Evolutionary conservation across 2,113 vertebrate species (phyloP).

Genomic region (Ceratotherium simum): DNA sequence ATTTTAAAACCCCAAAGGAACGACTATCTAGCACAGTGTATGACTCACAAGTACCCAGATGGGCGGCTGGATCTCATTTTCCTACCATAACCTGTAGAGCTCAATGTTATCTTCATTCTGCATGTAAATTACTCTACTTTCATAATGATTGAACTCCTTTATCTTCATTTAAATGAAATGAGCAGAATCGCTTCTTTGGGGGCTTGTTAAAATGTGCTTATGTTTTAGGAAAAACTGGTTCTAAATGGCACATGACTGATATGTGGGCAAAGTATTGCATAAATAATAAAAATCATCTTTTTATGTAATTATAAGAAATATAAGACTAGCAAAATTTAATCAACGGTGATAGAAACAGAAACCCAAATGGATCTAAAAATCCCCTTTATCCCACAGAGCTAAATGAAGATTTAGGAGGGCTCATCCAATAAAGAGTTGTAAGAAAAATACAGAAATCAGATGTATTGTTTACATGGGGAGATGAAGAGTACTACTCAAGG

Average conservation of each 20-base stretch:
- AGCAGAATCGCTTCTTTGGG: not conserved
- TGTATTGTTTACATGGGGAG: not conserved
- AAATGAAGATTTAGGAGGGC: not conserved
- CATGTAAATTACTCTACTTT: not conserved
- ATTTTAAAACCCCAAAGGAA: not conserved
- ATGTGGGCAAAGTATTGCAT: not conserved
- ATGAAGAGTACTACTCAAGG: not conserved
- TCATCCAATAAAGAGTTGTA: not conserved
- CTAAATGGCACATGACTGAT: not conserved
- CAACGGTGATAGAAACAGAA: not conserved
- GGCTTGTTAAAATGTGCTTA: not conserved
- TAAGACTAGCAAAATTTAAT: not conserved
- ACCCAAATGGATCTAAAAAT: not conserved
- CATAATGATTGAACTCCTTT: not conserved
- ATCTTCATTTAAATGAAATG: slow-evolving; percentile 25
- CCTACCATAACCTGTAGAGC: not conserved
- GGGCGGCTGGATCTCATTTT: not conserved
- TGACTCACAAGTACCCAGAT: not conserved
- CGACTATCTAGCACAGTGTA: not conserved
- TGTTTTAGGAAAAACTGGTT: slow-evolving; percentile 25
- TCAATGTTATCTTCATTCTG: not conserved
- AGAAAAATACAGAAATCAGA: not conserved
- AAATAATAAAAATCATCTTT: slow-evolving; percentile 40
- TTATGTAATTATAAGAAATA: slow-evolving; percentile 20
- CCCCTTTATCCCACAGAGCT: not conserved